Conservation (phyloP, 2,888 invertebrate species). For the Euproctis similis region DNA sequence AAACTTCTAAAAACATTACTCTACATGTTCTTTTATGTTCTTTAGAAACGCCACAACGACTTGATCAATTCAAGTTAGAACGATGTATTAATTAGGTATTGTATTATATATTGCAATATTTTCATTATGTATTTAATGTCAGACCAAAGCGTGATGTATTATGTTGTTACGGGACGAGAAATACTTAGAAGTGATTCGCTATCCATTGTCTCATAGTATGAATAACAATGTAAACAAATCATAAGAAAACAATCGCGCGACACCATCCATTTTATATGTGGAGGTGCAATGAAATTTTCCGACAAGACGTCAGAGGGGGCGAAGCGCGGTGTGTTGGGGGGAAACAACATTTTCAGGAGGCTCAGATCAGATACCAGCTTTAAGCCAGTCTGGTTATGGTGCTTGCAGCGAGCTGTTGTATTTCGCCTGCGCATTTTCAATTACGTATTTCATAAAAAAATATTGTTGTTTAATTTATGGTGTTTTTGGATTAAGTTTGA, state of each 20-base stretch:
- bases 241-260: conserved; percentile 10
- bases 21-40: too few species aligned
- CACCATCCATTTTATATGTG: conserved; percentile 17
- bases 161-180: too few species aligned
- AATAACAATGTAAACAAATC: conserved; percentile 6
- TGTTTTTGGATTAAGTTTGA: conserved; percentile 6
- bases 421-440: conserved; percentile 1
- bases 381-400: conserved; percentile 22
- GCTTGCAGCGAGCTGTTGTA: conserved; percentile 13
- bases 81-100: too few species aligned
- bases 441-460: conserved; percentile 18
- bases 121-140: too few species aligned
- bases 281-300: conserved; percentile 36
- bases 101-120: too few species aligned
- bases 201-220: too few species aligned
- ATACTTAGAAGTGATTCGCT: too few species aligned
- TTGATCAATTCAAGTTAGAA: too few species aligned
- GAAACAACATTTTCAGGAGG: conserved; percentile 33
- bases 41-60: too few species aligned
- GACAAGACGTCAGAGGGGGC: conserved; percentile 22
- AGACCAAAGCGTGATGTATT: too few species aligned
- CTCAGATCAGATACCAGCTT: conserved; percentile 13
- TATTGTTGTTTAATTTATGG: conserved; percentile 11
- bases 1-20: too few species aligned
- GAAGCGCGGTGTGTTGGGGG: conserved; percentile 10